Evolutionary conservation across 2,797 vertebrate species (phyloP).

Genomic region (Hybognathus amarus): DNA sequence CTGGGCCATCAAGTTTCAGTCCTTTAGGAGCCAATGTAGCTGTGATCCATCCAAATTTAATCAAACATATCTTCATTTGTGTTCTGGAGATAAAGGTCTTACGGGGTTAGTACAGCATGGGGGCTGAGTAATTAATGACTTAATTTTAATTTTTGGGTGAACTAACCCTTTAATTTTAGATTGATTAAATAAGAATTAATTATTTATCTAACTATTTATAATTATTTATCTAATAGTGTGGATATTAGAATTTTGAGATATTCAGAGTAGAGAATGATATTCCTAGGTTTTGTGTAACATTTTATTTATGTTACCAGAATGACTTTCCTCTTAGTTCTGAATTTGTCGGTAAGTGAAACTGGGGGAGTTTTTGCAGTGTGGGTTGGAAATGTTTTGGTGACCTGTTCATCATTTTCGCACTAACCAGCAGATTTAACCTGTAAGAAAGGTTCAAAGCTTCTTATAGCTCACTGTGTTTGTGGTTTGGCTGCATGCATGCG

Average conservation of each 20-base stretch:
- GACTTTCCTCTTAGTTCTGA: background rate
- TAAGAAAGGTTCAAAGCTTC: background rate
- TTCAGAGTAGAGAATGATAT: background rate
- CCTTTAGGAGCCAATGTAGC: too few species aligned
- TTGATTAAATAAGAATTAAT: background rate
- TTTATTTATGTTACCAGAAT: background rate
- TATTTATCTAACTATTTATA: too few species aligned
- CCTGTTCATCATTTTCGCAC: conserved; percentile 15
- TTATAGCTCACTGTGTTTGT: background rate
- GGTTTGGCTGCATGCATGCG: conserved; percentile 5
- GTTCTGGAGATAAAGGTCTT: too few species aligned
- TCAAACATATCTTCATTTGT: too few species aligned
- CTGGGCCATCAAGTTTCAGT: too few species aligned
- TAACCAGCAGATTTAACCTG: conserved; percentile 20
- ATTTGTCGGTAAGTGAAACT: conserved; percentile 1
- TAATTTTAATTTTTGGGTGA: too few species aligned
- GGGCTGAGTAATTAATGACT: too few species aligned
- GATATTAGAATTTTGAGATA: background rate
- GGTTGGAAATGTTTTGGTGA: background rate
- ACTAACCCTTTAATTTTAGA: background rate
- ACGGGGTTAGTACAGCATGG: too few species aligned
- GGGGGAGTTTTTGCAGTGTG: conserved; percentile 18
- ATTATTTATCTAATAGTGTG: background rate
- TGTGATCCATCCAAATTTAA: too few species aligned
- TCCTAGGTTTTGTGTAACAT: background rate